phyloP scores from a whole-genome alignment of 2,113 vertebrate species.

The Oncorhynchus mykiss region DNA sequence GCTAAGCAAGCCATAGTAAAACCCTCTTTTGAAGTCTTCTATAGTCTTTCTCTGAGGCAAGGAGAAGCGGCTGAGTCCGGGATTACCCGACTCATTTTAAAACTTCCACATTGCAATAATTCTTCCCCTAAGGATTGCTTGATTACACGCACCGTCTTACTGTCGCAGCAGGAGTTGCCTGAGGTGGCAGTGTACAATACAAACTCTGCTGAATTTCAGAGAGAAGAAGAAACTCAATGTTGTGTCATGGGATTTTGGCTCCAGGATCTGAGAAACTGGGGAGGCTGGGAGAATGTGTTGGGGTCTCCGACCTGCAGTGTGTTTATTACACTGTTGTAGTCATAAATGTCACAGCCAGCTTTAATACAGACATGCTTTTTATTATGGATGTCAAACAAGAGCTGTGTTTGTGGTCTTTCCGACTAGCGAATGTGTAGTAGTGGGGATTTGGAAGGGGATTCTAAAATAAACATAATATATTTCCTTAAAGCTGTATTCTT shows the following conservation, averaged over 20 bases:
- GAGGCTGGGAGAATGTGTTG: not conserved
- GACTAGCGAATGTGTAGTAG: not conserved
- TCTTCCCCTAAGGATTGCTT: constrained; percentile 22
- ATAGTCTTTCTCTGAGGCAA: not conserved
- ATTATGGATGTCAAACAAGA: not conserved
- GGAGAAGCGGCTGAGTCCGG: constrained; percentile 14
- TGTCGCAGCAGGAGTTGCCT: not conserved
- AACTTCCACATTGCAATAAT: constrained; percentile 22
- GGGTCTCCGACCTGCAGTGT: not conserved
- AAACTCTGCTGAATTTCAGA: not conserved
- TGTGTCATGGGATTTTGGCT: constrained; percentile 1
- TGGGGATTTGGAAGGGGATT: constrained; percentile 21
- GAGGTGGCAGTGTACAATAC: not conserved
- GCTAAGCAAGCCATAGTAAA: constrained; percentile 17
- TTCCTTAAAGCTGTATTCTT: constrained; percentile 58
- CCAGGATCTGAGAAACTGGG: not conserved
- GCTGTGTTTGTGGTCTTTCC: not conserved
- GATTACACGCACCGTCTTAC: constrained; percentile 14
- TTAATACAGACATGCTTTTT: not conserved
- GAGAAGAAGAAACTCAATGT: not conserved
- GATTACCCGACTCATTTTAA: constrained; percentile 31
- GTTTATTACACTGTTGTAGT: not conserved
- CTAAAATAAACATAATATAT: constrained; percentile 65
- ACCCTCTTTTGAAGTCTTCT: constrained; percentile 18
- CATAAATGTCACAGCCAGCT: not conserved